Evolutionary conservation across 2,888 invertebrate genomes (phyloP).

Genomic region (Conops quadrifasciatus): DNA sequence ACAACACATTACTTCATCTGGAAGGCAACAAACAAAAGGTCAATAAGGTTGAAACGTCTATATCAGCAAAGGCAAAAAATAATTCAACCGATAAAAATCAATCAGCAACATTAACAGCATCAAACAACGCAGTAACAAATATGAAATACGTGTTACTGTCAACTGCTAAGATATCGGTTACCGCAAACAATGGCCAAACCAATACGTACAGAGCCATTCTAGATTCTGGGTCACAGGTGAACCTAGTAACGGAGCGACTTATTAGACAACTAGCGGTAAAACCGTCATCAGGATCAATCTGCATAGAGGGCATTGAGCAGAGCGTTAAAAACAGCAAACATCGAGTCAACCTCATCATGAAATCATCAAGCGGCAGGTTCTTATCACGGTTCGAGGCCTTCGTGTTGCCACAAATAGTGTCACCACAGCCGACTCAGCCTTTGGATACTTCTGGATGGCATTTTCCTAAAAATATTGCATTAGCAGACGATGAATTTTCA

Average conservation of each 20-base stretch:
- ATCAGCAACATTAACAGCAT: background rate
- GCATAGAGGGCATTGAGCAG: background rate
- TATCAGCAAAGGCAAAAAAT: background rate
- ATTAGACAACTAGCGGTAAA: background rate
- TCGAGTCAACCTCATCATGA: slow-evolving; percentile 1
- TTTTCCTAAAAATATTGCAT: background rate
- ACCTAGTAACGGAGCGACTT: background rate
- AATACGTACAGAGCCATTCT: slow-evolving; percentile 1
- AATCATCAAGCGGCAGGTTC: background rate
- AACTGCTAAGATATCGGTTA: background rate
- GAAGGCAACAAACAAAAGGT: background rate
- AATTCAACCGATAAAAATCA: too few species aligned
- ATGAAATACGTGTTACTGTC: background rate
- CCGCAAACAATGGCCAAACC: background rate
- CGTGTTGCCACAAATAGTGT: slow-evolving; percentile 3
- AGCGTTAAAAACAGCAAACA: background rate
- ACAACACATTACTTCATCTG: background rate
- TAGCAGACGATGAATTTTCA: background rate
- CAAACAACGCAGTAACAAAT: background rate
- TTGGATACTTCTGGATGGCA: background rate
- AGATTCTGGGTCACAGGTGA: background rate
- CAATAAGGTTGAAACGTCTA: background rate
- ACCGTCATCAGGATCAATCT: background rate
- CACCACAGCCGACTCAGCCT: background rate
- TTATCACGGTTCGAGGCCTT: background rate